A percentile compares a stretch with the other conserved stretches of the same genome.
Evolutionary conservation across 1,140 invertebrate species (phyloP).

Genomic region (Drosophila truncata): DNA sequence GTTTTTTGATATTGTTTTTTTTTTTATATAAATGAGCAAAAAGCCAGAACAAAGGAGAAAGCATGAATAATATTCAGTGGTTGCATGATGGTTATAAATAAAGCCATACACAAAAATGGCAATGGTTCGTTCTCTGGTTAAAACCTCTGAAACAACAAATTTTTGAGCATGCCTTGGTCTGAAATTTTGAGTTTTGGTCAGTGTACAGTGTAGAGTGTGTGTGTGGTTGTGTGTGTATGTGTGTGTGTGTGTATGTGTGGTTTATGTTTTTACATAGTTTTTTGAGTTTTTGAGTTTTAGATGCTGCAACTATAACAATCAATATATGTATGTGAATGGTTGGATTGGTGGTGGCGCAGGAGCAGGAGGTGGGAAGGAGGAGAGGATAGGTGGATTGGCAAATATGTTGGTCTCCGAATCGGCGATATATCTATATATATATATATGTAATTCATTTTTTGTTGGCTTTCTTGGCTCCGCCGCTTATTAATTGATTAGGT

Average conservation of each 20-base stretch:
- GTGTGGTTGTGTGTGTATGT: conserved; percentile 12
- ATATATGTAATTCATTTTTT: background rate
- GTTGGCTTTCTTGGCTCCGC: conserved; percentile 11
- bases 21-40: conserved; percentile 5
- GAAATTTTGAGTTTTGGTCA: conserved; percentile 19
- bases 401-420: conserved; percentile 39
- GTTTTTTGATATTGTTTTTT: background rate
- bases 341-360: conserved; percentile 5
- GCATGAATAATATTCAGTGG: conserved; percentile 28
- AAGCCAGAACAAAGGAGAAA: conserved; percentile 14
- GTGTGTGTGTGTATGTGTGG: conserved; percentile 26
- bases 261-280: conserved; percentile 23
- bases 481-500: conserved; percentile 78
- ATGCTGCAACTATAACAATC: conserved; percentile 63
- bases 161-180: conserved; percentile 37
- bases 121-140: conserved; percentile 18
- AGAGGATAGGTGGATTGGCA: background rate
- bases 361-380: background rate
- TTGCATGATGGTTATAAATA: conserved; percentile 26
- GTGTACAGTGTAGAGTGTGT: background rate
- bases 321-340: conserved; percentile 36
- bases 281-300: background rate
- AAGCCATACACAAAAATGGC: conserved; percentile 15
- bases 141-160: conserved; percentile 1
- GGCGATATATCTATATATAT: background rate